phyloP scores from a whole-genome alignment of 2,797 vertebrate genomes.

The Pempheris klunzingeri region DNA sequence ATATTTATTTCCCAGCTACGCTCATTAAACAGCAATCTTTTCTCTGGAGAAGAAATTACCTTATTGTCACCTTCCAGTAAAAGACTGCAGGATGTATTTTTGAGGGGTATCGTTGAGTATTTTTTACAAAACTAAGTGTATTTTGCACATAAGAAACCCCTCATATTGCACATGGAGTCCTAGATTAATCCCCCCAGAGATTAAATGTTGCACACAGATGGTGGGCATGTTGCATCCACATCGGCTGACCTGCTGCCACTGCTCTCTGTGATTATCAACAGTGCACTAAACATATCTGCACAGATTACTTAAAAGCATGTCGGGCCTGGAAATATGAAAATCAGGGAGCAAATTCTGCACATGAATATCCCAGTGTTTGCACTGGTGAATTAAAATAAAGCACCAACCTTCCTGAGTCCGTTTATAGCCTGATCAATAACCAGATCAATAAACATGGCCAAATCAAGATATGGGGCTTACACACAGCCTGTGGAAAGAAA shows the following conservation, averaged over 20 bases:
- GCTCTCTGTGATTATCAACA: conserved; percentile 57
- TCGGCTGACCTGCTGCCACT: conserved; percentile 61
- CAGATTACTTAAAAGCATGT: conserved; percentile 46
- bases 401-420: neutral
- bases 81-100: conserved; percentile 32
- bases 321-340: conserved; percentile 26
- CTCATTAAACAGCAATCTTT: conserved; percentile 52
- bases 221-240: conserved; percentile 66
- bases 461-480: conserved; percentile 9
- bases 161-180: conserved; percentile 47
- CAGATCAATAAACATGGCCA: neutral
- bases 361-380: conserved; percentile 12
- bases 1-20: conserved; percentile 36
- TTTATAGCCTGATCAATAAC: conserved; percentile 18
- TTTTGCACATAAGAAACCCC: conserved; percentile 36
- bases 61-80: conserved; percentile 20
- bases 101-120: neutral
- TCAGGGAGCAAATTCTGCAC: conserved; percentile 1
- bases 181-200: conserved; percentile 74
- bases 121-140: conserved; percentile 24
- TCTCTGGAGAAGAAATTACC: conserved; percentile 45
- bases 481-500: neutral
- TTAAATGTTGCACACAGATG: conserved; percentile 81
- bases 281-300: conserved; percentile 47
- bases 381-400: conserved; percentile 15